phyloP scores from a whole-genome alignment of 1,140 invertebrate genomes.

The Pseudomyrmex cubaensis region DNA sequence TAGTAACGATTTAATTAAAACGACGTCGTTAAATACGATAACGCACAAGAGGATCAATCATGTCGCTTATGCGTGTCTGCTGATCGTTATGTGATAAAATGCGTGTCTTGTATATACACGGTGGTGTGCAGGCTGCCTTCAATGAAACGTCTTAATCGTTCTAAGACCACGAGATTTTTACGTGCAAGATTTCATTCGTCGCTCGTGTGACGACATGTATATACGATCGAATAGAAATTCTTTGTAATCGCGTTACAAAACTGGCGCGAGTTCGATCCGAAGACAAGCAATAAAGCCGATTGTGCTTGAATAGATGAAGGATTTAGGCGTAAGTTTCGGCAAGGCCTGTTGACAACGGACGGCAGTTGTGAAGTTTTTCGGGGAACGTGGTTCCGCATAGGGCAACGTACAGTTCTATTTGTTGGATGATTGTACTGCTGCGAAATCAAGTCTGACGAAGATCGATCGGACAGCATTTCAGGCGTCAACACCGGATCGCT shows the following conservation, averaged over 20 bases:
- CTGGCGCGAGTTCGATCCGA: neutral
- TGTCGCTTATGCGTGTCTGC: constrained; percentile 73
- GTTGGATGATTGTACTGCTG: constrained; percentile 85
- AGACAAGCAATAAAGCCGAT: constrained; percentile 22
- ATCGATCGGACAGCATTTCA: constrained; percentile 84
- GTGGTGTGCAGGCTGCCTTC: constrained; percentile 1
- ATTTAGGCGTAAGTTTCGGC: constrained; percentile 66
- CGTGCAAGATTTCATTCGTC: neutral
- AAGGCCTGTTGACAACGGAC: constrained; percentile 82
- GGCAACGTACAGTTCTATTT: constrained; percentile 85
- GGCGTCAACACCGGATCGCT: constrained; percentile 82
- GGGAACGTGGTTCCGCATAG: constrained; percentile 73
- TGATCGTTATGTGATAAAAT: constrained; percentile 73
- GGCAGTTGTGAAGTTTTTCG: constrained; percentile 81
- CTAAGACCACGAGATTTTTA: constrained; percentile 30
- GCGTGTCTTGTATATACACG: constrained; percentile 22
- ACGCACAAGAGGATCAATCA: constrained; percentile 80
- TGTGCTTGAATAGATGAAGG: constrained; percentile 26
- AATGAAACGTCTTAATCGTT: constrained; percentile 51
- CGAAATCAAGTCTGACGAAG: constrained; percentile 86
- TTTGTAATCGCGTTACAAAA: constrained; percentile 24
- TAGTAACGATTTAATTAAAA: constrained; percentile 77
- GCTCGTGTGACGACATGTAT: neutral
- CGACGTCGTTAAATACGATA: constrained; percentile 77
- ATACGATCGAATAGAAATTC: constrained; percentile 24